These are phyloP conservation scores for Nebria salina DNA, from an alignment of 2,888 invertebrate species.

Conservation along the genomic window DNA sequence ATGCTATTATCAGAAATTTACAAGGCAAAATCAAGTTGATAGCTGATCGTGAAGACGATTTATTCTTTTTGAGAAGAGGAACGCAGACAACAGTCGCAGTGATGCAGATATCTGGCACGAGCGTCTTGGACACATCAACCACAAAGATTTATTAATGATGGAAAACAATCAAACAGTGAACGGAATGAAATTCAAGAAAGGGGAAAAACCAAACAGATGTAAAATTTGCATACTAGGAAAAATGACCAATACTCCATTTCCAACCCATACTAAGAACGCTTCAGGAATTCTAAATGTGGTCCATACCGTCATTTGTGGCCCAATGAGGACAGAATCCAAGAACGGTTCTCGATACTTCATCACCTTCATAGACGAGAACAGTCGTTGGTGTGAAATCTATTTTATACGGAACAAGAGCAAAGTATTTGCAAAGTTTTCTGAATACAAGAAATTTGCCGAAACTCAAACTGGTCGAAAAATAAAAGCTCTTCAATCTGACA, in stretches of 20 bases:
- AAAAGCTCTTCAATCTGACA: constrained; percentile 46
- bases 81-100: too few species aligned
- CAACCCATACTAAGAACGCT: neutral
- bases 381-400: constrained; percentile 18
- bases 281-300: neutral
- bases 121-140: too few species aligned
- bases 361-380: constrained; percentile 12
- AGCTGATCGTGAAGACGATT: neutral
- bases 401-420: constrained; percentile 22
- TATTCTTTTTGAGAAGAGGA: too few species aligned
- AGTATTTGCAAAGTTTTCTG: constrained; percentile 15
- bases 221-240: too few species aligned
- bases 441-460: constrained; percentile 33
- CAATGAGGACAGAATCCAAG: constrained; percentile 22
- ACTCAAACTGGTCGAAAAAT: constrained; percentile 38
- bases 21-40: constrained; percentile 24
- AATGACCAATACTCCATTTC: too few species aligned
- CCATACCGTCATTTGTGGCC: constrained; percentile 17
- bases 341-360: constrained; percentile 17
- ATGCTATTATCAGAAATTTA: neutral
- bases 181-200: too few species aligned
- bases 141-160: too few species aligned
- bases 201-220: too few species aligned
- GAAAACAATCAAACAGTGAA: too few species aligned
- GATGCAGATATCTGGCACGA: too few species aligned